These are phyloP conservation scores for Cryptus viduatorius DNA, from an alignment of 2,888 invertebrate genomes.

Conservation along the genomic window DNA sequence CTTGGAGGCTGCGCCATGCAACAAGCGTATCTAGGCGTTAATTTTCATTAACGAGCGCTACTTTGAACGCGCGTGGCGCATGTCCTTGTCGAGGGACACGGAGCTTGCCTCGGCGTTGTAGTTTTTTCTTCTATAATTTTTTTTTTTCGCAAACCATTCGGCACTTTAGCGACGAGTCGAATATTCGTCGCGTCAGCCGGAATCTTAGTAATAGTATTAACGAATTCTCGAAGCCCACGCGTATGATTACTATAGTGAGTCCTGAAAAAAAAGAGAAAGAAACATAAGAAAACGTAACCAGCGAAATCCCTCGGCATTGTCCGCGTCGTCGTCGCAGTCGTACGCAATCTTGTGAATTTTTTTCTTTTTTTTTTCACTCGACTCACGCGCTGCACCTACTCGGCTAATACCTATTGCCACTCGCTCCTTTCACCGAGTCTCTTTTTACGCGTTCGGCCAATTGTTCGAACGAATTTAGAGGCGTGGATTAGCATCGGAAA, in stretches of 20 bases:
- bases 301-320: slow-evolving; percentile 61
- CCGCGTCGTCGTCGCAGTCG: slow-evolving; percentile 11
- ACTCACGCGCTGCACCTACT: slow-evolving; percentile 49
- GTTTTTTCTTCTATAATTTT: neutral
- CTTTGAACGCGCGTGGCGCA: slow-evolving; percentile 67
- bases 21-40: slow-evolving; percentile 65
- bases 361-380: neutral
- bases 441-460: slow-evolving; percentile 42
- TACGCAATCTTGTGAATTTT: slow-evolving; percentile 34
- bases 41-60: slow-evolving; percentile 69
- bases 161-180: neutral
- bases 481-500: slow-evolving; percentile 60
- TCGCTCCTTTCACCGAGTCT: slow-evolving; percentile 59
- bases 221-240: slow-evolving; percentile 51
- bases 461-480: slow-evolving; percentile 58
- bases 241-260: slow-evolving; percentile 15
- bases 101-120: slow-evolving; percentile 27
- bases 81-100: slow-evolving; percentile 41
- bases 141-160: neutral
- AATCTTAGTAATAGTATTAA: slow-evolving; percentile 15
- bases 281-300: slow-evolving; percentile 16
- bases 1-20: slow-evolving; percentile 9
- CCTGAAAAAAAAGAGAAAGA: neutral
- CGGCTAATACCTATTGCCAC: slow-evolving; percentile 50
- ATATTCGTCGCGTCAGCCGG: neutral